Conservation (phyloP, 2,797 vertebrate species). For the Triplophysa bombifrons region DNA sequence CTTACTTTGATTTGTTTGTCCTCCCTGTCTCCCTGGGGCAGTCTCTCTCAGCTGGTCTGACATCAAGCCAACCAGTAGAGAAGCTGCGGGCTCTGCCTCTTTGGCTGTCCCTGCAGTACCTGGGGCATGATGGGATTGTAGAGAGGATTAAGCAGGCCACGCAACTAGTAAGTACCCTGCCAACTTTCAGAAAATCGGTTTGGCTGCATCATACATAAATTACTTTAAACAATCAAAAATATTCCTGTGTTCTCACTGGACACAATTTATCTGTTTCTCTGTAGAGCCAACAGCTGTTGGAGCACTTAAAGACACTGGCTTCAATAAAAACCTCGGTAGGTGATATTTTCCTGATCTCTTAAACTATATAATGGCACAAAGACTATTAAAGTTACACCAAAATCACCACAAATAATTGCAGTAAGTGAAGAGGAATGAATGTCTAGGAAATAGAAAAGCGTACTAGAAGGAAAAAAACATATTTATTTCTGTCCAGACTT, state of each 20-base stretch:
- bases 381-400: conserved; percentile 16
- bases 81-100: conserved; percentile 92
- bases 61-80: conserved; percentile 88
- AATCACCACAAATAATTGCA: background rate
- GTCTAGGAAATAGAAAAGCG: no score
- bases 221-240: background rate
- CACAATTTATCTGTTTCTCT: conserved; percentile 49
- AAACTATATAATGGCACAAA: conserved; percentile 1
- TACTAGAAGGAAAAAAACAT: background rate
- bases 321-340: conserved; percentile 90
- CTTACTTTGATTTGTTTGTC: background rate
- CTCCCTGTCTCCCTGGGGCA: conserved; percentile 57
- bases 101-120: conserved; percentile 93
- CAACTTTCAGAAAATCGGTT: conserved; percentile 16
- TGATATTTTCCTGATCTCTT: conserved; percentile 44
- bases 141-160: conserved; percentile 87
- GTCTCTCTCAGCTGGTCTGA: conserved; percentile 92
- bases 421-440: background rate
- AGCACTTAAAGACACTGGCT: conserved; percentile 84
- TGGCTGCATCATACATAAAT: background rate
- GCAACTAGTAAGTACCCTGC: conserved; percentile 78
- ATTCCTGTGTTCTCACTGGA: conserved; percentile 18
- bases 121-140: conserved; percentile 90
- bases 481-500: background rate
- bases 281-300: conserved; percentile 90